Percentiles rank a stretch among this genome's conserved stretches.
phyloP scores from a whole-genome alignment of 2,113 vertebrate species.

The Esox niger region DNA sequence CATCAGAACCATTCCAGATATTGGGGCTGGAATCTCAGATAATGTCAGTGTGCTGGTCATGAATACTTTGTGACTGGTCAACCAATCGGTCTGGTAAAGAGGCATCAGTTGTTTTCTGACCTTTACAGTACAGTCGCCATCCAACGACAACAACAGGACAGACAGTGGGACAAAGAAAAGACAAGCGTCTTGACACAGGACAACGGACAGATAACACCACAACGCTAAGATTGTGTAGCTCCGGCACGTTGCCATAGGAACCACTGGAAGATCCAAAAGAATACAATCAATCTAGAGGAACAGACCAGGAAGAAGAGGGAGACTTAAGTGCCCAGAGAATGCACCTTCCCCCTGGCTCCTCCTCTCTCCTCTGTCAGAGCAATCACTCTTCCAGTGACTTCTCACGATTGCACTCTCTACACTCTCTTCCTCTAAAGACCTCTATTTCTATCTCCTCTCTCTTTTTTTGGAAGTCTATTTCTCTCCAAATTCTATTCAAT shows the following conservation, averaged over 20 bases:
- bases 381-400: constrained; percentile 62
- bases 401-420: constrained; percentile 19
- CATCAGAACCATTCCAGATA: constrained; percentile 60
- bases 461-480: too few species aligned
- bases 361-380: constrained; percentile 66
- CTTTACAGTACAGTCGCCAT: constrained; percentile 74
- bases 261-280: constrained; percentile 71
- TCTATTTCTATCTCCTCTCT: neutral
- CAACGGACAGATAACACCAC: constrained; percentile 75
- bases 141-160: constrained; percentile 72
- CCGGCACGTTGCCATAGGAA: constrained; percentile 76
- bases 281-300: constrained; percentile 74
- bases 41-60: constrained; percentile 50
- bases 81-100: constrained; percentile 19
- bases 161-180: constrained; percentile 45
- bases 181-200: constrained; percentile 73
- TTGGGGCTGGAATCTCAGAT: constrained; percentile 62
- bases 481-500: too few species aligned
- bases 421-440: neutral
- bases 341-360: constrained; percentile 36
- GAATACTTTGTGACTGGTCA: constrained; percentile 36
- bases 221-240: constrained; percentile 79
- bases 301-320: constrained; percentile 67
- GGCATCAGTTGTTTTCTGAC: constrained; percentile 46
- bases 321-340: constrained; percentile 73